phyloP scores from a whole-genome alignment of 2,113 vertebrate genomes.

The Antennarius striatus region DNA sequence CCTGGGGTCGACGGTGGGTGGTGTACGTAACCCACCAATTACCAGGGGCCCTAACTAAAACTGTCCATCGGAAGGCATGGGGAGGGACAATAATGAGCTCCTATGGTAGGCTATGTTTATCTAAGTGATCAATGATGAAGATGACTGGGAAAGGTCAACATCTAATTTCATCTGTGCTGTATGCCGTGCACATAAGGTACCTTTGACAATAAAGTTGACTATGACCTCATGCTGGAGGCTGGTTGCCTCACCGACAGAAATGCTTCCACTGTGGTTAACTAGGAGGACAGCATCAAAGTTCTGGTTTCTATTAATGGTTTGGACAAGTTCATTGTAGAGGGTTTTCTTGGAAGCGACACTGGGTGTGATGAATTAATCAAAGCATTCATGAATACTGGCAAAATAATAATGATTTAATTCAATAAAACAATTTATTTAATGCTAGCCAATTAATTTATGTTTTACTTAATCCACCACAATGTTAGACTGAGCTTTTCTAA shows the following conservation, averaged over 20 bases:
- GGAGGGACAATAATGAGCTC: constrained; percentile 52
- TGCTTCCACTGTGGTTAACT: constrained; percentile 31
- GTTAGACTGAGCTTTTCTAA: too few species aligned
- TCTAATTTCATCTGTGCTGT: too few species aligned
- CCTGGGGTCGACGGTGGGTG: constrained; percentile 18
- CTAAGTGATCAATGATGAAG: constrained; percentile 65
- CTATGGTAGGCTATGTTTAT: constrained; percentile 52
- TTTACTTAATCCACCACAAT: too few species aligned
- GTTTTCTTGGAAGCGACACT: neutral
- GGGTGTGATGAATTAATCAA: neutral
- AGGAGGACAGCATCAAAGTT: constrained; percentile 31
- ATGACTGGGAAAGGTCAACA: constrained; percentile 57
- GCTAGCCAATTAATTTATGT: too few species aligned
- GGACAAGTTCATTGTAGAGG: constrained; percentile 12
- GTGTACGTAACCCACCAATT: constrained; percentile 57
- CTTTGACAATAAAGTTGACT: too few species aligned
- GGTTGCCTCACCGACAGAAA: constrained; percentile 33
- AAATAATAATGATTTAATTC: too few species aligned
- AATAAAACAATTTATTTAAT: too few species aligned
- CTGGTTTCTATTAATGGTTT: constrained; percentile 30
- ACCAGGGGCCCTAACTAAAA: constrained; percentile 62
- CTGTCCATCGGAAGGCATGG: constrained; percentile 40
- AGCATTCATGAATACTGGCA: constrained; percentile 7
- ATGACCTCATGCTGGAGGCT: constrained; percentile 32
- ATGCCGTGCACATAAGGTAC: too few species aligned